These are phyloP conservation scores for Oxyura jamaicensis DNA, from an alignment of 2,113 vertebrate species.

Conservation along the genomic window DNA sequence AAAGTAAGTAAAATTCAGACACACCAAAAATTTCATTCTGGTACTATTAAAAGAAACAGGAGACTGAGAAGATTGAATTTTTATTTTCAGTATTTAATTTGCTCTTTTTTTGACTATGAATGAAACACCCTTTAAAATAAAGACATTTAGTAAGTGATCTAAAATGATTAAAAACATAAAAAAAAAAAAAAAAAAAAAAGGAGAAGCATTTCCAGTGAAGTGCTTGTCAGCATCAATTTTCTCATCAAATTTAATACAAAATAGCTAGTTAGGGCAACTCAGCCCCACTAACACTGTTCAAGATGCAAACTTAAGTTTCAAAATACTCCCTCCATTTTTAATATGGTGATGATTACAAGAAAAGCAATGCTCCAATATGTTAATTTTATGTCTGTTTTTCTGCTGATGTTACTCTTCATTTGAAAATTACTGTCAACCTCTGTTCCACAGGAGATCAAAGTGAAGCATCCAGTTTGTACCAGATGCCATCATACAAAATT, in stretches of 20 bases:
- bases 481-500: conserved; percentile 43
- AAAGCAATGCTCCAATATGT: conserved; percentile 43
- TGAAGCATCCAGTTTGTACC: conserved; percentile 31
- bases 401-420: conserved; percentile 61
- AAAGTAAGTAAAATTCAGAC: conserved; percentile 13
- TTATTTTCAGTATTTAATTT: conserved; percentile 9
- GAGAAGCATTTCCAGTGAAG: neutral
- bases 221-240: conserved; percentile 9
- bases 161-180: neutral
- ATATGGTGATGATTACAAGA: conserved; percentile 29
- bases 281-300: neutral
- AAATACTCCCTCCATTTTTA: conserved; percentile 31
- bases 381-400: conserved; percentile 57
- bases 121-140: conserved; percentile 31
- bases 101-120: neutral
- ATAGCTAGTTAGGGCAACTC: conserved; percentile 36
- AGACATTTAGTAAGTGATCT: conserved; percentile 16
- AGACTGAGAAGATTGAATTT: neutral
- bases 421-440: conserved; percentile 57
- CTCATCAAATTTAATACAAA: conserved; percentile 25
- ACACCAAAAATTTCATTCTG: neutral
- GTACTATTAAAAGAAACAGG: neutral
- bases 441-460: conserved; percentile 46
- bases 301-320: conserved; percentile 43
- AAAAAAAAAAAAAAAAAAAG: too few species aligned